Percentiles rank a stretch among this genome's conserved stretches.
Conservation (phyloP, 2,888 invertebrate species). For the Deroplatys truncata region DNA sequence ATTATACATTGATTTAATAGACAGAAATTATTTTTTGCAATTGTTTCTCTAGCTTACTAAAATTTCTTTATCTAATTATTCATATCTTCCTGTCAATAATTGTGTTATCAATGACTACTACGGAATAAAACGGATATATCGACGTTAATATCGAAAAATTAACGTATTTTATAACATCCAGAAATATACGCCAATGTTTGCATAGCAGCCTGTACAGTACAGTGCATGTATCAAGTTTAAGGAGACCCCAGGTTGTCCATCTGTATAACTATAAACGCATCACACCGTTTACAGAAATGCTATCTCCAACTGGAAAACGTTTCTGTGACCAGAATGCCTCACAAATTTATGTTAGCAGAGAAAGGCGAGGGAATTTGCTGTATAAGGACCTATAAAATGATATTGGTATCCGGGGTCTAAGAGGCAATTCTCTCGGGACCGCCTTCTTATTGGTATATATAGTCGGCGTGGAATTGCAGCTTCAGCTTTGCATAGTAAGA, state of each 20-base stretch:
- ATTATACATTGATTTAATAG: too few relatives aligned
- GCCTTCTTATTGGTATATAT: not conserved
- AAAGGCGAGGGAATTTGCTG: not conserved
- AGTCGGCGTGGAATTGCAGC: not conserved
- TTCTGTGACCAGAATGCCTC: not conserved
- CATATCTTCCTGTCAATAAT: too few relatives aligned
- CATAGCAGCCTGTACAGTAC: too few relatives aligned
- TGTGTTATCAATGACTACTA: too few relatives aligned
- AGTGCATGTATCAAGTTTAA: not conserved
- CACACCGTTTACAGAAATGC: not conserved
- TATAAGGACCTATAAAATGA: slow-evolving; percentile 1
- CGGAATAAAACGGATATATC: too few relatives aligned
- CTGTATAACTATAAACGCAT: not conserved
- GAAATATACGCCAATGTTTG: too few relatives aligned
- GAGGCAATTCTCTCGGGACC: not conserved
- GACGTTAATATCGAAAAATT: too few relatives aligned
- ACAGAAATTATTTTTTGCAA: too few relatives aligned
- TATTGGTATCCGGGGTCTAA: not conserved
- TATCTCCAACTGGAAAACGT: not conserved
- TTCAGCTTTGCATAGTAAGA: not conserved
- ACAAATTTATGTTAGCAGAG: not conserved
- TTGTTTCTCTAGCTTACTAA: too few relatives aligned
- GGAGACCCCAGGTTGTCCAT: not conserved
- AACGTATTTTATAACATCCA: too few relatives aligned
- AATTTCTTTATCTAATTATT: too few relatives aligned